Base-by-base conservation (phyloP, 2,113 vertebrate species). In the Myotis lucifugus region DNA sequence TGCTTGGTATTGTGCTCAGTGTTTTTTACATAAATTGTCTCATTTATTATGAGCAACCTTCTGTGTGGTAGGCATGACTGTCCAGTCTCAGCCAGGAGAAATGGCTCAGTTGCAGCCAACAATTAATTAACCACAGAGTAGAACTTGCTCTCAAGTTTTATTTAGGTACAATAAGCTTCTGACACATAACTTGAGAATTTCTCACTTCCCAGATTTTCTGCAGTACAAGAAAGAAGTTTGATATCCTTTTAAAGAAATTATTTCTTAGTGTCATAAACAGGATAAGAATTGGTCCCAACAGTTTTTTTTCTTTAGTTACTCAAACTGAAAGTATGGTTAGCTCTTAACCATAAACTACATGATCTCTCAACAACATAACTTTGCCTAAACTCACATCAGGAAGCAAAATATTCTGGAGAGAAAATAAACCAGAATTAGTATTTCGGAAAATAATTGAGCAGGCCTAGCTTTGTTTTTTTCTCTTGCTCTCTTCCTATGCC, bases 381-480 rank as follows among this genome's bases (percentile, higher is more conserved):
- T 67, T 85, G 6, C 6, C 14, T 29, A 46, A 67, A 4, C 6
- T 87, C 25, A 42, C 32, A 37, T 17, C 4, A 67, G 67, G n/a
- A 93, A 92, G 32, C 56, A 90, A 42, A 76, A 69, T 77, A 54
- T 12, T 87, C 72, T 76, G 23, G n/a, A 37, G 54, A 86, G 23
- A 78, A 91, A 64, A 70, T 67, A 93, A 96, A 79, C 15, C 29
- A 70, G 27, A 93, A 25, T 91, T 70, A 82, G 12, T 92, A 29
- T 64, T 18, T 73, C 29, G 50, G 25, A 27, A 10, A 40, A 66
- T 42, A 67, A 48, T 4, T 11, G 14, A 86, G 64, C 13, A 59
- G 72, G 29, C 5, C 21, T 90, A 40, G 8, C 69, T 91, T 66
- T 7, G 4, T 27, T 85, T 84, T 85, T 46, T 27, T 21, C 19